Evolutionary conservation across 2,113 vertebrate genomes (phyloP).

Genomic region (Calyptomena viridis): DNA sequence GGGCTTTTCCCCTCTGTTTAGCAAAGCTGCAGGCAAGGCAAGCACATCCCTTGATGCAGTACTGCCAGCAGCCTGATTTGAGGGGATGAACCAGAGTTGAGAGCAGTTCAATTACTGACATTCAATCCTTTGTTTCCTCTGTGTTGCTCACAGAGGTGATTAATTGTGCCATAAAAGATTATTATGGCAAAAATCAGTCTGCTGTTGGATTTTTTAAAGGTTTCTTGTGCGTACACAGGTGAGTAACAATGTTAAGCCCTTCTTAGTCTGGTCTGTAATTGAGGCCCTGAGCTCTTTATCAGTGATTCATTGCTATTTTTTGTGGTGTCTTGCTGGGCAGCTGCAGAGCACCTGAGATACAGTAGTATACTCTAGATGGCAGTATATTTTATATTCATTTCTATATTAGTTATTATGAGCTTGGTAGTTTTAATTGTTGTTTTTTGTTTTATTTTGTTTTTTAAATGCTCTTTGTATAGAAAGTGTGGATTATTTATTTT

Average conservation of each 20-base stretch:
- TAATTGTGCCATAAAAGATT: background rate
- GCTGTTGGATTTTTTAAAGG: background rate
- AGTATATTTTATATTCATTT: background rate
- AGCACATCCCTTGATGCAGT: fast-evolving
- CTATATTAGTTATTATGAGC: background rate
- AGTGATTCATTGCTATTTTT: background rate
- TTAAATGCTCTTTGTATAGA: background rate
- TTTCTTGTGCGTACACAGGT: fast-evolving
- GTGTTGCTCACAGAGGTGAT: background rate
- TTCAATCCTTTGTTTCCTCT: background rate
- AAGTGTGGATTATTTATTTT: background rate
- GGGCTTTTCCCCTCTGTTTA: background rate
- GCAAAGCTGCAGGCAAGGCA: background rate
- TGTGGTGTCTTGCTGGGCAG: background rate
- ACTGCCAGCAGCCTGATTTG: background rate
- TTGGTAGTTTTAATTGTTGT: background rate
- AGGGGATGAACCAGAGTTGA: background rate
- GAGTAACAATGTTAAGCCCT: background rate
- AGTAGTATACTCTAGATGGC: constrained; percentile 14
- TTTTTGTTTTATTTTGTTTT: too few species aligned
- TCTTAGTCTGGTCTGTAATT: background rate
- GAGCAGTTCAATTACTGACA: background rate
- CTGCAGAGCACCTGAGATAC: background rate
- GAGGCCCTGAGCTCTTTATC: background rate
- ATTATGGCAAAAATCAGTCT: background rate